Base-by-base conservation (phyloP, 2,797 vertebrate genomes). In the Argentina silus region DNA sequence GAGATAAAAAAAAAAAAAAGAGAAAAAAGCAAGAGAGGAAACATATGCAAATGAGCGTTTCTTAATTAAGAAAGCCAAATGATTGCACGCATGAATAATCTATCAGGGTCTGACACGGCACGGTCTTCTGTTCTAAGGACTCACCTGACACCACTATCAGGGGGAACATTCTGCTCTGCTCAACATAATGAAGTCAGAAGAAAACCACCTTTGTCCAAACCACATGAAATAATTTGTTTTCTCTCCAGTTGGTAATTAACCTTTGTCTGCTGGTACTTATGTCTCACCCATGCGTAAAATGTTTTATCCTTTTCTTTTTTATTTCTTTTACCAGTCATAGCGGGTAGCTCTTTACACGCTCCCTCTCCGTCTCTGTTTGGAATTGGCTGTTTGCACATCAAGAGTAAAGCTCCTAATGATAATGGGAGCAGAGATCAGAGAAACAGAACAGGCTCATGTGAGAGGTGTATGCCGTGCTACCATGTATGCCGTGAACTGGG, bases 1-100 rank as follows among this genome's bases (percentile, higher is more conserved):
- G 60, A 71, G 64, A 63, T 3, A 64, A 66, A 56, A 76, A 71
- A 79, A 73, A 62, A 68, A 45, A 75, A 56, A 75, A 69, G 73
- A 73, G 73, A 47, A 69, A 11, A 7, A 44, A 82, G 44, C 63
- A 72, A 17, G 70, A 78, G 79, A 90, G 73, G 74, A 85, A 80
- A 81, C 81, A 60, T 78, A 92, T 91, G 88, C 89, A 92, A 94
- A 93, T 90, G 77, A 91, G 81, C 7, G 69, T 81, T 84, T 86
- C 73, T 89, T 93, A 91, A 93, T 94, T 93, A 91, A 87, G 84
- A 86, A 81, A 84, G 78, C 80, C 73, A 88, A 91, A 89, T 89
- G 83, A 86, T 89, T 90, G 86, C 83, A 85, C 81, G 81, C 89
- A 89, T 90, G 91, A 92, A 89, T 92, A 90, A 91, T 90, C 90